phyloP scores from a whole-genome alignment of 1,140 invertebrate genomes.

The Saccostrea cuccullata region DNA sequence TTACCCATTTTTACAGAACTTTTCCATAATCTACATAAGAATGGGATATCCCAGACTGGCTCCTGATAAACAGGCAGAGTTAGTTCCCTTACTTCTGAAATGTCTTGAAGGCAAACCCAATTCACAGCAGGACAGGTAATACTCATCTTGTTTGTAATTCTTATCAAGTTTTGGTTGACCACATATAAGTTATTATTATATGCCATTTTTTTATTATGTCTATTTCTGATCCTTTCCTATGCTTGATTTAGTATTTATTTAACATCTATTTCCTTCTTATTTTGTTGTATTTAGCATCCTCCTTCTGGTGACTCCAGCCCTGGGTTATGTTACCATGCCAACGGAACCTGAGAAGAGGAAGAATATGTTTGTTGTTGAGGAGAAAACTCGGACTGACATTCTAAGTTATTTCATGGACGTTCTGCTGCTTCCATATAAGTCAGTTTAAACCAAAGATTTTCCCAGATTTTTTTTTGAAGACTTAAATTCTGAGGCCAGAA shows the following conservation, averaged over 20 bases:
- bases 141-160: not conserved
- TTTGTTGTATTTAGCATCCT: slow-evolving; percentile 80
- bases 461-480: no score
- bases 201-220: no score
- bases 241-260: no score
- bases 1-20: slow-evolving; percentile 84
- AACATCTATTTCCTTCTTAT: not conserved
- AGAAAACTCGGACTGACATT: slow-evolving; percentile 85
- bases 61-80: slow-evolving; percentile 86
- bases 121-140: slow-evolving; percentile 90
- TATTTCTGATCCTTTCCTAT: no score
- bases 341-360: slow-evolving; percentile 83
- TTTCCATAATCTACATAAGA: slow-evolving; percentile 95
- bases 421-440: slow-evolving; percentile 92
- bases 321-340: slow-evolving; percentile 86
- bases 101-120: slow-evolving; percentile 89
- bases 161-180: no score
- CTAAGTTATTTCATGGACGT: slow-evolving; percentile 90
- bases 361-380: slow-evolving; percentile 83
- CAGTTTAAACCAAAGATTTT: slow-evolving; percentile 58
- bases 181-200: no score
- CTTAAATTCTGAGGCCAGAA: no score
- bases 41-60: slow-evolving; percentile 92
- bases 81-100: slow-evolving; percentile 88
- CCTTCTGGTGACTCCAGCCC: slow-evolving; percentile 88